A percentile compares a stretch with the other conserved stretches of the same genome.
Evolutionary conservation across 1,140 invertebrate species (phyloP).

Genomic region (Parasteatoda tepidariorum): DNA sequence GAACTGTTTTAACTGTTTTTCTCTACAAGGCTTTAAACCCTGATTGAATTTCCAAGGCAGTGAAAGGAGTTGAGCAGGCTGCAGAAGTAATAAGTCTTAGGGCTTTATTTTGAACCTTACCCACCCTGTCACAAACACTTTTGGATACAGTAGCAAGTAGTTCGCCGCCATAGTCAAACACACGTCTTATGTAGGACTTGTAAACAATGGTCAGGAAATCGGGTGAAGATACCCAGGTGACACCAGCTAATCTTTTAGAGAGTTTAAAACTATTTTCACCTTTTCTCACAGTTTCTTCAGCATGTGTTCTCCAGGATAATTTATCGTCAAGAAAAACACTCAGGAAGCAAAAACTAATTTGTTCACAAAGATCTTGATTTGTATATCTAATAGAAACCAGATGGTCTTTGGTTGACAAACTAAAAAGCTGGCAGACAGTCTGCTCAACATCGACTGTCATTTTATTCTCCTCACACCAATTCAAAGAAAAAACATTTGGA

Average conservation of each 20-base stretch:
- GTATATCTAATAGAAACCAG: background rate
- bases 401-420: background rate
- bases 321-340: background rate
- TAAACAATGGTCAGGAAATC: background rate
- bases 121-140: background rate
- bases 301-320: background rate
- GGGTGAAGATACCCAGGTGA: background rate
- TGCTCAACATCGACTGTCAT: background rate
- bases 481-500: no score
- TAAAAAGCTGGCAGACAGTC: conserved; percentile 1
- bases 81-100: conserved; percentile 6
- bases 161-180: background rate
- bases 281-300: background rate
- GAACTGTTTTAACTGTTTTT: conserved; percentile 11
- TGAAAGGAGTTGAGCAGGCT: background rate
- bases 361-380: background rate
- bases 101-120: background rate
- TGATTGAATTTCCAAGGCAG: background rate
- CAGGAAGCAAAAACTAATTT: background rate
- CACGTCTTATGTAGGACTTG: background rate
- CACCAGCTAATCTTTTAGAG: background rate
- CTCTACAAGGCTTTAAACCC: conserved; percentile 3
- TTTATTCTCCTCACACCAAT: background rate
- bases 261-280: background rate
- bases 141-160: background rate